Evolutionary conservation across 2,797 vertebrate genomes (phyloP).

Genomic region (Mallotus villosus): DNA sequence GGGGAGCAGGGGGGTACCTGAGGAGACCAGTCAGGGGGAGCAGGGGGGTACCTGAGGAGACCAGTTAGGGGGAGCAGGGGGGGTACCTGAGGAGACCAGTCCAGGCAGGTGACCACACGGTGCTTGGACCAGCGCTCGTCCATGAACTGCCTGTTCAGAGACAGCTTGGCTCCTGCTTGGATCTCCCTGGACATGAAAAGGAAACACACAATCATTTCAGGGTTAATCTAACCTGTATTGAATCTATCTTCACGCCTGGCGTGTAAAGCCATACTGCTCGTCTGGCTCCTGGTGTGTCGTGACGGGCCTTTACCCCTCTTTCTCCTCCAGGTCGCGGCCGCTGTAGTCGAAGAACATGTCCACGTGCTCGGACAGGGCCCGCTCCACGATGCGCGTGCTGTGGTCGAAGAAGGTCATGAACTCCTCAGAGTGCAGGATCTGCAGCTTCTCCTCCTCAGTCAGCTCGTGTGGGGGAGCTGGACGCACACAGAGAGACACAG

Average conservation of each 20-base stretch:
- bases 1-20: slow-evolving; percentile 78
- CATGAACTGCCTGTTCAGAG: slow-evolving; percentile 91
- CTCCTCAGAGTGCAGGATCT: slow-evolving; percentile 94
- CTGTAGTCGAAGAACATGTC: slow-evolving; percentile 99
- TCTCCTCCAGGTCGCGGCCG: slow-evolving; percentile 94
- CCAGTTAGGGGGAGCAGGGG: slow-evolving; percentile 76
- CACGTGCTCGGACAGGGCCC: slow-evolving; percentile 92
- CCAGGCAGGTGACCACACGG: slow-evolving; percentile 96
- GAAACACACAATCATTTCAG: background rate
- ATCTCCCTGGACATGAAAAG: slow-evolving; percentile 81
- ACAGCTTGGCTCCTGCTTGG: slow-evolving; percentile 94
- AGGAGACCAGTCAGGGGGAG: slow-evolving; percentile 88
- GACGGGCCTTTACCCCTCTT: slow-evolving; percentile 85
- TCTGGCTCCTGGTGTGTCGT: background rate
- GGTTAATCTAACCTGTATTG: background rate
- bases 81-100: slow-evolving; percentile 96
- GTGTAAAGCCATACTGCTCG: background rate
- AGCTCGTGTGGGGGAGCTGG: slow-evolving; percentile 87
- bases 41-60: slow-evolving; percentile 87
- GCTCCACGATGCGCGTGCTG: slow-evolving; percentile 93
- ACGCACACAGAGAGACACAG: slow-evolving; percentile 3
- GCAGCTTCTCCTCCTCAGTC: slow-evolving; percentile 96
- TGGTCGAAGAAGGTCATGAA: slow-evolving; percentile 96
- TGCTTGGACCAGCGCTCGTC: slow-evolving; percentile 99
- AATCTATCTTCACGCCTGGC: background rate